Base-by-base conservation (phyloP, 2,797 vertebrate species). In the Oreochromis grahami region DNA sequence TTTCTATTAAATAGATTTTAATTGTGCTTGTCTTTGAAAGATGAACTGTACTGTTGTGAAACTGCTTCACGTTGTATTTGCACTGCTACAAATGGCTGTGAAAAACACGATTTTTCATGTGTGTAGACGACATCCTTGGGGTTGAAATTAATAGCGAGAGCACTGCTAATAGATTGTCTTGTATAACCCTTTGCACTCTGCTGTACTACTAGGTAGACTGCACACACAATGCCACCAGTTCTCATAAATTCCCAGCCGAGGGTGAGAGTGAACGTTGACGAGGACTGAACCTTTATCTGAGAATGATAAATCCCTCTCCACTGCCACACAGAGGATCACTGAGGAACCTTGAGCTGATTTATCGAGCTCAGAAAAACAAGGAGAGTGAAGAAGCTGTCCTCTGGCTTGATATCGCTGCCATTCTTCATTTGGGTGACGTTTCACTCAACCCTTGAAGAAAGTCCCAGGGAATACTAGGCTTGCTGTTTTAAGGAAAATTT, bases 291-390 rank as follows among this genome's bases (percentile, higher is more conserved):
- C 87, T 95, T 95, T 96, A 95, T 96, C 95, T 92, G 94, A 92
- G 91, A 85, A 89, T 94, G 94, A 96, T 96, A 95, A 95, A 96
- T 97, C 90, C 93, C 82, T 81, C 76, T 80, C 86, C 84, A 11
- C 85, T 84, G 90, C 92, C 90, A 87, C 89, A 76, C 88, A 56
- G 91, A 91, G 91, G 91, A 92, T 93, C 91, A 86, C 91, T 13
- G 82, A 88, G 93, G 91, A 96, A 95, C 95, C 96, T 96, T 96
- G 94, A 92, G 84, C 89, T 96, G 96, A 96, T 96, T 96, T 94
- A 96, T 96, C 5, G 89, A 81, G 89, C 92, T 84, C 86, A 83
- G 90, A 87, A 87, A 92, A 91, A 85, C 85, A 68, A 87, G 80
- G 79, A 87, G 91, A 95, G 93, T 92, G 94, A 96, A 93, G 93